Evolutionary conservation across 2,797 vertebrate genomes (phyloP).

Genomic region (Pagetopsis macropterus): DNA sequence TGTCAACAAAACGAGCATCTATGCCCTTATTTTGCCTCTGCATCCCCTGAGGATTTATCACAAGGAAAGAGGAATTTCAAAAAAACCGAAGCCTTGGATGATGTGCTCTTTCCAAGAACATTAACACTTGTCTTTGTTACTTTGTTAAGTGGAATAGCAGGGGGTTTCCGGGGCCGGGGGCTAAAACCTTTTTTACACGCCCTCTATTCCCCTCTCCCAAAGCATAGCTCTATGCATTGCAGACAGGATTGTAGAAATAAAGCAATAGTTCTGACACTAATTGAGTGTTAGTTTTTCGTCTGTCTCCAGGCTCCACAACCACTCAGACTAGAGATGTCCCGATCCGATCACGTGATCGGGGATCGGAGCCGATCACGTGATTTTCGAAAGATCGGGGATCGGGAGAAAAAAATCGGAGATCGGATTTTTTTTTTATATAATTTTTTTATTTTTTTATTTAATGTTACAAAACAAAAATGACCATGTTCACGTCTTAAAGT

Average conservation of each 20-base stretch:
- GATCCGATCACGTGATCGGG: too few relatives aligned
- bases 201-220: slow-evolving; percentile 10
- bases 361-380: too few relatives aligned
- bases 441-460: too few relatives aligned
- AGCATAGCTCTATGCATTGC: slow-evolving; percentile 9
- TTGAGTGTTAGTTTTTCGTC: slow-evolving; percentile 22
- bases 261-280: slow-evolving; percentile 15
- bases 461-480: too few relatives aligned
- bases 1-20: slow-evolving; percentile 3
- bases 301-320: slow-evolving; percentile 43
- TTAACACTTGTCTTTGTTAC: slow-evolving; percentile 33
- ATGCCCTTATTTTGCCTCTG: not conserved
- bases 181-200: slow-evolving; percentile 7
- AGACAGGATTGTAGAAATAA: slow-evolving; percentile 19
- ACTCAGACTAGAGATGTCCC: too few relatives aligned
- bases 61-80: slow-evolving; percentile 28
- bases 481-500: too few relatives aligned
- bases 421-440: too few relatives aligned
- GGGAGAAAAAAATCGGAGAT: too few relatives aligned
- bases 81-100: slow-evolving; percentile 14
- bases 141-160: slow-evolving; percentile 1
- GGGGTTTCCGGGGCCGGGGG: not conserved
- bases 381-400: too few relatives aligned
- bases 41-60: slow-evolving; percentile 36
- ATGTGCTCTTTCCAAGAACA: slow-evolving; percentile 4